Base-by-base conservation (phyloP, 2,797 vertebrate genomes). In the Sphaeramia orbicularis region DNA sequence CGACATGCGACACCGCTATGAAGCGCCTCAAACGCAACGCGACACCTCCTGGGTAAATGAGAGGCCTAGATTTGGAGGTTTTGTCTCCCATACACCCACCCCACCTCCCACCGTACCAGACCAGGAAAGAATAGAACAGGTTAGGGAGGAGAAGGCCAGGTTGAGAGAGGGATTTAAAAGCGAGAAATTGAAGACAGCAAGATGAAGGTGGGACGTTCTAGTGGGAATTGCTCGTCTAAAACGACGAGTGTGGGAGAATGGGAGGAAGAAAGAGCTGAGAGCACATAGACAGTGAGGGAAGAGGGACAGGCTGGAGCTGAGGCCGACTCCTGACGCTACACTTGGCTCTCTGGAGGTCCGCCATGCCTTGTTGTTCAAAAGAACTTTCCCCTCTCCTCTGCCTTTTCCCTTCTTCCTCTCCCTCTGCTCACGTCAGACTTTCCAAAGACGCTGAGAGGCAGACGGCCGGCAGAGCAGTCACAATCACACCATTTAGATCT, bases 301-400 rank as follows among this genome's bases (percentile, higher is more conserved):
- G 40, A 71, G 50, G 75, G 64, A 74, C 59, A 61, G 78, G 63
- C 56, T 40, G 56, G 60, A 76, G 75, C 58, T 47, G 76, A 72
- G 75, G 60, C 38, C 0, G 66, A 83, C 84, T 88, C 80, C 70
- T 84, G 80, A 89, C 41, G 78, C 78, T 86, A 68, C 80, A 86
- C 82, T 75, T 14, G 70, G 70, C 78, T 90, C 86, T 92, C 89
- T 94, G 93, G 92, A 92, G 86, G 82, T 77, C 78, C 42, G 92
- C 93, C 93, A 94, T 94, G 93, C 92, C 92, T 94, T 94, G 93
- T 94, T 95, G 88, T 91, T 92, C 83, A 89, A 83, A 90, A 91
- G 92, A 94, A 92, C 92, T 91, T 92, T 91, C 91, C 84, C 49
- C 77, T 59, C 71, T 64, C 80, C 70, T 63, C 72, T 55, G 71